Evolutionary conservation across 2,113 vertebrate genomes (phyloP).

Genomic region (Polypterus bichir): DNA sequence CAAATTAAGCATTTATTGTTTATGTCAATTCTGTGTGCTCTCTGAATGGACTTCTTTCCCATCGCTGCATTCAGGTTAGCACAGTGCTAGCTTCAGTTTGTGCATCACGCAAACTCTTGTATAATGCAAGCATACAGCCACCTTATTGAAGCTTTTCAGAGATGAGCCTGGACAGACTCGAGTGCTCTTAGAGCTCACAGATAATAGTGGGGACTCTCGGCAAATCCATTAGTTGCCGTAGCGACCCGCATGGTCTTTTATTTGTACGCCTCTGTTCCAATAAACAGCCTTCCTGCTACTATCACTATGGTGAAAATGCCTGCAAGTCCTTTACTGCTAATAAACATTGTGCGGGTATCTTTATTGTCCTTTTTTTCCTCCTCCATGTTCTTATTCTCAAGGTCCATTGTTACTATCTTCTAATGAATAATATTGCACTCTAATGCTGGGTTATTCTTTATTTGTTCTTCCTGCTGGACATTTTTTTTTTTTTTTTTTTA

Average conservation of each 20-base stretch:
- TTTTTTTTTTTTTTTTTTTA: too few relatives aligned
- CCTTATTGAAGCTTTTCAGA: slow-evolving; percentile 61
- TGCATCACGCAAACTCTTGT: slow-evolving; percentile 21
- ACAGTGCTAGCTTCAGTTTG: slow-evolving; percentile 7
- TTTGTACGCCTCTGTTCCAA: slow-evolving; percentile 63
- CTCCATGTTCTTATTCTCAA: too few relatives aligned
- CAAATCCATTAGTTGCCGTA: slow-evolving; percentile 97
- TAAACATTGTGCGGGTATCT: slow-evolving; percentile 45
- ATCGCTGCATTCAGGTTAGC: background rate
- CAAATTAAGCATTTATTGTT: too few relatives aligned
- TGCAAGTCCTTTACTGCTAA: slow-evolving; percentile 67
- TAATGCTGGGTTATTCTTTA: too few relatives aligned
- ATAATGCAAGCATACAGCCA: slow-evolving; percentile 26
- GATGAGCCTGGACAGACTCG: slow-evolving; percentile 64
- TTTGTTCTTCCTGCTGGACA: too few relatives aligned
- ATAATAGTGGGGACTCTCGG: slow-evolving; percentile 86
- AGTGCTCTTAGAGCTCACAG: slow-evolving; percentile 78
- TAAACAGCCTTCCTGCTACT: slow-evolving; percentile 75
- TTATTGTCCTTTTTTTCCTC: background rate
- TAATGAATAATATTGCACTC: too few relatives aligned
- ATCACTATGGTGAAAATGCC: slow-evolving; percentile 68
- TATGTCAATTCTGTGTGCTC: too few relatives aligned
- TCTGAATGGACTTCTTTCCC: background rate
- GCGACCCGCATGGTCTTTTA: slow-evolving; percentile 77
- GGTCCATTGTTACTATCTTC: too few relatives aligned